These are phyloP conservation scores for Choloepus didactylus DNA, from an alignment of 2,797 vertebrate species.

Conservation along the genomic window DNA sequence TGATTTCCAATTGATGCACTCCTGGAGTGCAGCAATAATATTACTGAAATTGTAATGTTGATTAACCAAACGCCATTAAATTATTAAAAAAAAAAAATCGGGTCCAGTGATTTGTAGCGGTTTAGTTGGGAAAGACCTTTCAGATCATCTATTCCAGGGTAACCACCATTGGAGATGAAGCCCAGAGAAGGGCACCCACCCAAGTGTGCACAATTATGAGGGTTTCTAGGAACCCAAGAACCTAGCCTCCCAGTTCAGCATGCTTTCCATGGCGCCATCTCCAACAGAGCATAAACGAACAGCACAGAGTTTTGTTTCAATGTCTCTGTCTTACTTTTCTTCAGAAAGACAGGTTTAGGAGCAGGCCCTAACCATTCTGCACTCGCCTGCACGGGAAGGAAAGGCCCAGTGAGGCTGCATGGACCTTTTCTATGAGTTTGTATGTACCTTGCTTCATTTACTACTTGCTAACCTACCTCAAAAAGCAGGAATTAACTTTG, in stretches of 20 bases:
- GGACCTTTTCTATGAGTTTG: neutral
- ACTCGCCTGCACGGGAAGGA: neutral
- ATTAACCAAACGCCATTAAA: slow-evolving; percentile 22
- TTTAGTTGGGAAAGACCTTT: neutral
- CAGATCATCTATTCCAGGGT: neutral
- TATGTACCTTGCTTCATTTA: neutral
- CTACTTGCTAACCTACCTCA: slow-evolving; percentile 15
- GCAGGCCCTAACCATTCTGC: neutral
- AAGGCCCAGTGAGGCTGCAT: neutral
- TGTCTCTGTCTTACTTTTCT: neutral
- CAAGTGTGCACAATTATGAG: neutral
- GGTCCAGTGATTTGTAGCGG: neutral
- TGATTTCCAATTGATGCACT: slow-evolving; percentile 11
- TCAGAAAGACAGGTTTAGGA: neutral
- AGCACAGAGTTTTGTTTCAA: neutral
- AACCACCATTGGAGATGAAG: neutral
- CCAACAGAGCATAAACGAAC: neutral
- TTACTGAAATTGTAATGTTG: neutral
- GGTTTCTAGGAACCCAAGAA: neutral
- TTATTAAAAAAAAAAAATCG: neutral
- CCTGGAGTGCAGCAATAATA: neutral
- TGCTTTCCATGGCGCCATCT: neutral
- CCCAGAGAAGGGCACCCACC: neutral
- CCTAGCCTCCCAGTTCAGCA: neutral
- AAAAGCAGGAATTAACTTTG: slow-evolving; percentile 56